phyloP scores from a whole-genome alignment of 2,888 invertebrate genomes.

The Drosophila nr. fundita region DNA sequence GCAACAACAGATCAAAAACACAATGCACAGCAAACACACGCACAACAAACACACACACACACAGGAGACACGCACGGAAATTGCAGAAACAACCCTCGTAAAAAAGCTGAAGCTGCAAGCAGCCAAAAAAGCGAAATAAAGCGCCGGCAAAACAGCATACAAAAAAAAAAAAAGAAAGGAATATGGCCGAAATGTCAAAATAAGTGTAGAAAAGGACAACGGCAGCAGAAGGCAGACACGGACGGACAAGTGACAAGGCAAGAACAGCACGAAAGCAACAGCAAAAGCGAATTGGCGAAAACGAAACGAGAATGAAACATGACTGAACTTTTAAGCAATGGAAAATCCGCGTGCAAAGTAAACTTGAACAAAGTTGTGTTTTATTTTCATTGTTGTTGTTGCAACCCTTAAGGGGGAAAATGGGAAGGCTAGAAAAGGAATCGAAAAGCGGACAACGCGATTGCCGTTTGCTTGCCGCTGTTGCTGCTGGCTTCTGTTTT shows the following conservation, averaged over 20 bases:
- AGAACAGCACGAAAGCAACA: constrained; percentile 23
- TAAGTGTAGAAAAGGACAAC: constrained; percentile 27
- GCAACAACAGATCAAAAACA: constrained; percentile 10
- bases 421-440: constrained; percentile 38
- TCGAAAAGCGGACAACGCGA: constrained; percentile 28
- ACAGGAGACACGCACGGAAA: constrained; percentile 15
- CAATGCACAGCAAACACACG: constrained; percentile 8
- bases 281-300: constrained; percentile 25
- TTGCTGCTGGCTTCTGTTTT: constrained; percentile 73
- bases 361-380: constrained; percentile 65
- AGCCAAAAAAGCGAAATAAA: constrained; percentile 38
- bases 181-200: constrained; percentile 63
- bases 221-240: constrained; percentile 21
- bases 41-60: not conserved
- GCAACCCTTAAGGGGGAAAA: constrained; percentile 67
- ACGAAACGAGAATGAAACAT: constrained; percentile 50
- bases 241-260: constrained; percentile 27
- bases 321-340: constrained; percentile 28
- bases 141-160: constrained; percentile 61
- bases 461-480: constrained; percentile 16
- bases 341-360: constrained; percentile 64
- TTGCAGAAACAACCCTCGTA: constrained; percentile 62
- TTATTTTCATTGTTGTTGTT: constrained; percentile 28
- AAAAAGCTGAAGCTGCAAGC: constrained; percentile 20
- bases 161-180: constrained; percentile 32